These are phyloP conservation scores for Oenanthe melanoleuca DNA, from an alignment of 2,113 vertebrate species.

Conservation along the genomic window DNA sequence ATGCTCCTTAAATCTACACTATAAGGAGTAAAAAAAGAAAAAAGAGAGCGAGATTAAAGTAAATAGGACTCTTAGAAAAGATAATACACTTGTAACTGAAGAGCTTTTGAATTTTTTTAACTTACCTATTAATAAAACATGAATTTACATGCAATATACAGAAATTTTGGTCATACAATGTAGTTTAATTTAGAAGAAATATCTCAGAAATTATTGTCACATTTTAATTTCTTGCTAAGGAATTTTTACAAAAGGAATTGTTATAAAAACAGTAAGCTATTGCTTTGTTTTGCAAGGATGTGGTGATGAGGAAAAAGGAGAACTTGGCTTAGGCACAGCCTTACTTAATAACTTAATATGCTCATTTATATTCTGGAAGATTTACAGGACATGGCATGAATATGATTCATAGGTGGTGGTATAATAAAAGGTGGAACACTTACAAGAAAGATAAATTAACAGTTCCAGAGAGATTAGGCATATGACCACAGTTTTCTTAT, in stretches of 20 bases:
- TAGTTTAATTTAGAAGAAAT: not conserved
- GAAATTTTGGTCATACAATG: not conserved
- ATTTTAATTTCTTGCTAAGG: not conserved
- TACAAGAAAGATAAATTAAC: not conserved
- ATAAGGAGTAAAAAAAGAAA: not conserved
- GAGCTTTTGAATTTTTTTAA: not conserved
- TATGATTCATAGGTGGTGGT: not conserved
- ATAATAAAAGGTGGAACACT: not conserved
- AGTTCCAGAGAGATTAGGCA: not conserved
- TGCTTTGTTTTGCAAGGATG: not conserved
- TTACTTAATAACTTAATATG: conserved; percentile 8
- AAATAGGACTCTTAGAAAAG: not conserved
- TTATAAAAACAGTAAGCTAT: not conserved
- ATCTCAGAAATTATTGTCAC: not conserved
- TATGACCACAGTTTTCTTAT: not conserved
- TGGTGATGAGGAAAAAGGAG: not conserved
- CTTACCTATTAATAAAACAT: not conserved
- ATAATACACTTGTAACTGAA: not conserved
- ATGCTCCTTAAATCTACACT: not conserved
- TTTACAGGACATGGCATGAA: not conserved
- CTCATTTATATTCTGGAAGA: not conserved
- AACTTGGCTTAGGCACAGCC: not conserved
- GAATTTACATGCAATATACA: not conserved
- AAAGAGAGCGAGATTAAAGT: not conserved
- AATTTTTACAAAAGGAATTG: not conserved